Conservation (phyloP, 2,797 vertebrate genomes). For the Sebastes umbrosus region DNA sequence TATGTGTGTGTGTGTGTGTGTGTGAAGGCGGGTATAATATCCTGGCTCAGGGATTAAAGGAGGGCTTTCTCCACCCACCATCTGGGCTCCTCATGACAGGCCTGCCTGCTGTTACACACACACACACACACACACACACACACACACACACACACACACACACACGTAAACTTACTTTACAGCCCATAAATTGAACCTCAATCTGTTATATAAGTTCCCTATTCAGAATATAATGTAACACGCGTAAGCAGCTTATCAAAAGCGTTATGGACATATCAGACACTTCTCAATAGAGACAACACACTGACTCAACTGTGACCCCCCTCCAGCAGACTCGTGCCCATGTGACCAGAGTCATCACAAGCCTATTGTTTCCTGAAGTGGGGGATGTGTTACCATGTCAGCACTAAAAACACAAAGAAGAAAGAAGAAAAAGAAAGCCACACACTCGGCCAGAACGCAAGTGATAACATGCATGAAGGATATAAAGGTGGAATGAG, state of each 20-base stretch:
- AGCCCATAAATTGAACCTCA: constrained; percentile 1
- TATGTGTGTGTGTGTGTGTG: constrained; percentile 3
- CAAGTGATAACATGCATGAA: not conserved
- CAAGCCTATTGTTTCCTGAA: constrained; percentile 52
- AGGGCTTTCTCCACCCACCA: constrained; percentile 76
- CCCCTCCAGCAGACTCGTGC: not conserved
- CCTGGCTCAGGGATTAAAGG: constrained; percentile 74
- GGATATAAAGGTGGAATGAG: not conserved
- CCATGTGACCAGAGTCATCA: constrained; percentile 25
- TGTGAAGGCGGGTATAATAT: constrained; percentile 52
- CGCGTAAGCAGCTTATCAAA: constrained; percentile 64
- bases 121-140: constrained; percentile 15
- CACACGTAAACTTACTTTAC: not conserved
- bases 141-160: constrained; percentile 10
- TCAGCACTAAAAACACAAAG: constrained; percentile 14
- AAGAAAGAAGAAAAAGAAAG: not conserved
- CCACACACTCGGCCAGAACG: not conserved
- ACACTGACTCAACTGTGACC: not conserved
- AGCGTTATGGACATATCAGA: constrained; percentile 4
- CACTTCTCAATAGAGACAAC: constrained; percentile 6
- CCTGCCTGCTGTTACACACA: constrained; percentile 67
- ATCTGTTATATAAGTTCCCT: constrained; percentile 25
- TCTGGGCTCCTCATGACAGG: constrained; percentile 77
- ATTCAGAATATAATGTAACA: constrained; percentile 23
- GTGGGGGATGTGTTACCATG: constrained; percentile 39